Base-by-base conservation (phyloP, 1,140 invertebrate species). In the Heliconius eleuchia region DNA sequence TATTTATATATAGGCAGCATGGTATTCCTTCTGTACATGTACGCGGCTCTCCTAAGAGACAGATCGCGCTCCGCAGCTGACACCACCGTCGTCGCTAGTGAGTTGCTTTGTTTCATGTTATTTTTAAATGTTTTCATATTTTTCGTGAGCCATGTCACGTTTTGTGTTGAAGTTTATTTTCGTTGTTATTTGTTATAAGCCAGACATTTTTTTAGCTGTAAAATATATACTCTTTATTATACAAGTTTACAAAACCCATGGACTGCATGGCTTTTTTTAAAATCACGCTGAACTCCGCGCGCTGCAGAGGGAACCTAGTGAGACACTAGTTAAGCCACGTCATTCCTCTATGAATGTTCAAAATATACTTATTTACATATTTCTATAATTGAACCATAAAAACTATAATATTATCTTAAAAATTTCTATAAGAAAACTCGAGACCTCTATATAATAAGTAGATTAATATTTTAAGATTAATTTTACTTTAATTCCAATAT, bases 1-100 rank as follows among this genome's bases (percentile, higher is more conserved):
- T 98, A 98, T 89, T 96, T 98, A 77, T 98, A 98, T 94, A 97
- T 98, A 84, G 97, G 97, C 79, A 98, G 97, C 87, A 98, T 98
- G 97, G 95, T 97, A 73, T 98, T 98, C 89, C 95, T 98, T 50
- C 95, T 98, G 34, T 98, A 98, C 87, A 98, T 98, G 96, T 98
- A 98, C 87, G 96, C 96, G 27, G 97, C 97, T 60, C 91, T 98
- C 80, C 94, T 97, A 2, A 95, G 96, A 87, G 97, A 97, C 80
- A 89, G 95, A 19, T 95, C 95, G 18, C 94, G 94, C 79, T 90
- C 90, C 2, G 86, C 89, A 19, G 82, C 88, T 27, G 93, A 94
- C 78, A 93, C 87, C 46, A 84, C 87, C 30, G 89, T 92, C 70
- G 86, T 91, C 66, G 84, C 91, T 37, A 95, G 95, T 95, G 82